Evolutionary conservation across 2,113 vertebrate genomes (phyloP).

Genomic region (Sinocyclocheilus anshuiensis): DNA sequence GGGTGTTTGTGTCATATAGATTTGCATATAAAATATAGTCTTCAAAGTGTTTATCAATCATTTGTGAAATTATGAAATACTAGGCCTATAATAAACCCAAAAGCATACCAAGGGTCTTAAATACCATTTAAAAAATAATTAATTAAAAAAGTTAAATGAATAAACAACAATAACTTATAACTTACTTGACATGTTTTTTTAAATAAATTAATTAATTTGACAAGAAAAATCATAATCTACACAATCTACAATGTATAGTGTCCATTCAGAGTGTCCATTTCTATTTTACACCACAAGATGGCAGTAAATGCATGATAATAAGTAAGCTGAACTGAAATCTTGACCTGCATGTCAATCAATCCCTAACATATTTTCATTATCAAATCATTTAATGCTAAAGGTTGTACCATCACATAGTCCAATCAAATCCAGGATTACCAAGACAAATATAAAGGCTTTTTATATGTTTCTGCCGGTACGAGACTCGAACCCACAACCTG

Average conservation of each 20-base stretch:
- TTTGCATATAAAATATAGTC: background rate
- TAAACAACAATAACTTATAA: background rate
- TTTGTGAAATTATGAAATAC: background rate
- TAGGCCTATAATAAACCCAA: background rate
- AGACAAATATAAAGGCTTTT: background rate
- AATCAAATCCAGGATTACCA: background rate
- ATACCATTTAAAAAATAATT: background rate
- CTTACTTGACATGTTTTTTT: too few relatives aligned
- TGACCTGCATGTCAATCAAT: background rate
- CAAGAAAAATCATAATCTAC: too few relatives aligned
- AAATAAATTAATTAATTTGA: background rate
- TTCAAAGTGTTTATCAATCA: background rate
- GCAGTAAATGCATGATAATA: conserved; percentile 5
- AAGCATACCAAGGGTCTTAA: background rate
- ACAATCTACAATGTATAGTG: background rate
- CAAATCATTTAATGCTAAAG: background rate
- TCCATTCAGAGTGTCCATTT: background rate
- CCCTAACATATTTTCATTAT: background rate
- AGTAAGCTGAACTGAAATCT: background rate
- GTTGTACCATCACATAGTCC: background rate
- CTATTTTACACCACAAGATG: conserved; percentile 37
- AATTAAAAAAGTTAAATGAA: background rate
- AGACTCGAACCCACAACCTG: too few relatives aligned
- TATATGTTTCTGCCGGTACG: too few relatives aligned
- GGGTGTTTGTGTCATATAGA: background rate